These are phyloP conservation scores for Oreochromis spilurus DNA, from an alignment of 2,113 vertebrate species.

Conservation along the genomic window DNA sequence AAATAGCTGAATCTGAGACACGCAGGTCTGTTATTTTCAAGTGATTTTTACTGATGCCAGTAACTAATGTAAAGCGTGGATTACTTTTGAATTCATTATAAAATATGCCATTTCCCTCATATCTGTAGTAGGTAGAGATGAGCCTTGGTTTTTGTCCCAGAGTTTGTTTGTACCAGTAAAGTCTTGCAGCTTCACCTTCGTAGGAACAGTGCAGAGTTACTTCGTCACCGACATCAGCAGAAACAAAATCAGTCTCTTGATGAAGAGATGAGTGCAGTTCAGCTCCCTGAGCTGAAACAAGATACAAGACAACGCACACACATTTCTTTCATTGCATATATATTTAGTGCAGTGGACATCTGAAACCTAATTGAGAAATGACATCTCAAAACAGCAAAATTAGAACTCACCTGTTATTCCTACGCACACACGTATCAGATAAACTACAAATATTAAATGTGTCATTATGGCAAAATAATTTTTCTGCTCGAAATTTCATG, in stretches of 20 bases:
- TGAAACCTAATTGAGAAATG: fast-evolving
- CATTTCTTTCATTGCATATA: background rate
- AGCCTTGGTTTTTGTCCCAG: background rate
- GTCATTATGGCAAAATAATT: background rate
- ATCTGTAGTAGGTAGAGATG: background rate
- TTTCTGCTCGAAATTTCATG: background rate
- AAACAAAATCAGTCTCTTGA: background rate
- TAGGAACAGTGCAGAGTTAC: background rate
- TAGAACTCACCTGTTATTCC: background rate
- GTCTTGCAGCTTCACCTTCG: too few relatives aligned
- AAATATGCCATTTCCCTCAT: background rate
- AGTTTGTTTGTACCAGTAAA: slow-evolving; percentile 34
- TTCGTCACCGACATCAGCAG: background rate
- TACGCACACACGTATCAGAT: background rate
- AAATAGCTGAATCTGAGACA: background rate
- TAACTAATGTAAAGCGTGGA: fast-evolving
- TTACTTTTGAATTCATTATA: background rate
- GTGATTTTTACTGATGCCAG: background rate
- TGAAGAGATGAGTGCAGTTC: fast-evolving
- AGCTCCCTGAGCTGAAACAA: background rate
- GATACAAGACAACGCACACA: background rate
- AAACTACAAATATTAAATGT: background rate
- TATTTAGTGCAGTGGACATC: background rate
- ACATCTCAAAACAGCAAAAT: background rate
- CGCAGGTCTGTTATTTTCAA: background rate